These are phyloP conservation scores for Oscheius sp. DNA, from an alignment of 2,888 invertebrate species.

Conservation along the genomic window DNA sequence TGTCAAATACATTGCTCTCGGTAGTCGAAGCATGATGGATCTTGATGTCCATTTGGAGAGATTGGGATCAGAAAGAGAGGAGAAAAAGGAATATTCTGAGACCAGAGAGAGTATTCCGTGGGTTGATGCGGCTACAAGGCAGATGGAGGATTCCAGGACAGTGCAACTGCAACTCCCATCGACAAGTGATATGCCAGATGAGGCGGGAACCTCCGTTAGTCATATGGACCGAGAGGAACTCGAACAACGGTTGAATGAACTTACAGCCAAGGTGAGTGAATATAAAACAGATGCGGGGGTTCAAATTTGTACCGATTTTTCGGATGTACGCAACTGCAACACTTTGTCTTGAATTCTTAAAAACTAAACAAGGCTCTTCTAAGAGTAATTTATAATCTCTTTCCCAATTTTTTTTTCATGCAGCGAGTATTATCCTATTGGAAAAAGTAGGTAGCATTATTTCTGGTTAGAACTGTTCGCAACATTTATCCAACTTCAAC, in stretches of 20 bases:
- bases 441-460: too few relatives aligned
- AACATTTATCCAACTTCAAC: too few relatives aligned
- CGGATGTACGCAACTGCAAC: too few relatives aligned
- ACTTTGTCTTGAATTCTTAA: too few relatives aligned
- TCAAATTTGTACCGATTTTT: too few relatives aligned
- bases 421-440: too few relatives aligned
- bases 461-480: too few relatives aligned
- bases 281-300: neutral
- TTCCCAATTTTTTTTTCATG: too few relatives aligned
- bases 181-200: slow-evolving; percentile 3
- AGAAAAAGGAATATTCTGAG: neutral
- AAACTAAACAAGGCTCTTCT: too few relatives aligned
- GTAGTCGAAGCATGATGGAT: slow-evolving; percentile 16
- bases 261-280: slow-evolving; percentile 13
- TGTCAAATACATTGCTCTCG: slow-evolving; percentile 21
- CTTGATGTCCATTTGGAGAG: slow-evolving; percentile 10
- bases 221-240: slow-evolving; percentile 7
- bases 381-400: too few relatives aligned
- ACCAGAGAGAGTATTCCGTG: neutral
- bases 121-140: slow-evolving; percentile 1
- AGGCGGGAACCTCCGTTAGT: neutral
- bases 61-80: neutral
- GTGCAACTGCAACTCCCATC: slow-evolving; percentile 7
- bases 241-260: neutral
- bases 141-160: neutral